Evolutionary conservation across 2,113 vertebrate species (phyloP).

Genomic region (Carlito syrichta): DNA sequence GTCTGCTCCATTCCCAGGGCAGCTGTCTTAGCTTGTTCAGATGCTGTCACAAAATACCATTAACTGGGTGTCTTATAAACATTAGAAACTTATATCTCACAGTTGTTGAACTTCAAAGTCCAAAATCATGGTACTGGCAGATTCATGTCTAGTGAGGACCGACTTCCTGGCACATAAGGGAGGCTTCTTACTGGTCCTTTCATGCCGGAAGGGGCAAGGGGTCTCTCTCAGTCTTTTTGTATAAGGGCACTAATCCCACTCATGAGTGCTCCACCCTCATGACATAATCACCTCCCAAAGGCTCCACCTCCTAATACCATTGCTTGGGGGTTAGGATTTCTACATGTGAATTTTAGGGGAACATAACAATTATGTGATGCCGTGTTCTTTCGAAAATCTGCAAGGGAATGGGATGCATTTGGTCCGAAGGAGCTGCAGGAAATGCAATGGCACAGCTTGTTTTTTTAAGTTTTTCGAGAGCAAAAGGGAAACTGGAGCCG

Average conservation of each 20-base stretch:
- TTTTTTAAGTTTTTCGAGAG: neutral
- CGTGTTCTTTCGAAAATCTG: neutral
- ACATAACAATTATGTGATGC: neutral
- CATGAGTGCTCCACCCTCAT: neutral
- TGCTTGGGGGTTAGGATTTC: neutral
- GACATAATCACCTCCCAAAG: neutral
- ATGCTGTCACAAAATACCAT: neutral
- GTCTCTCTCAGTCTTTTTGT: neutral
- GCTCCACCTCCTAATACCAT: neutral
- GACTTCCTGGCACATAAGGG: neutral
- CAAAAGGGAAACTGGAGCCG: too few species aligned
- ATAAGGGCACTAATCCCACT: neutral
- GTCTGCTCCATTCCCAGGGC: neutral
- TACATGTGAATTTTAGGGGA: neutral
- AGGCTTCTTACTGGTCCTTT: too few species aligned
- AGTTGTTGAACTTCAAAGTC: neutral
- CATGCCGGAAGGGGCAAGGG: neutral
- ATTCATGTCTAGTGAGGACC: neutral
- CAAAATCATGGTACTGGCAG: neutral
- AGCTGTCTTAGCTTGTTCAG: neutral
- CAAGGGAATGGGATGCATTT: neutral
- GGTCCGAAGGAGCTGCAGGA: neutral
- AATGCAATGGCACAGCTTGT: neutral
- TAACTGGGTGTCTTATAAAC: neutral
- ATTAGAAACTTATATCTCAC: neutral